These are phyloP conservation scores for Cephus nigrinus DNA, from an alignment of 2,888 invertebrate genomes.

Conservation along the genomic window DNA sequence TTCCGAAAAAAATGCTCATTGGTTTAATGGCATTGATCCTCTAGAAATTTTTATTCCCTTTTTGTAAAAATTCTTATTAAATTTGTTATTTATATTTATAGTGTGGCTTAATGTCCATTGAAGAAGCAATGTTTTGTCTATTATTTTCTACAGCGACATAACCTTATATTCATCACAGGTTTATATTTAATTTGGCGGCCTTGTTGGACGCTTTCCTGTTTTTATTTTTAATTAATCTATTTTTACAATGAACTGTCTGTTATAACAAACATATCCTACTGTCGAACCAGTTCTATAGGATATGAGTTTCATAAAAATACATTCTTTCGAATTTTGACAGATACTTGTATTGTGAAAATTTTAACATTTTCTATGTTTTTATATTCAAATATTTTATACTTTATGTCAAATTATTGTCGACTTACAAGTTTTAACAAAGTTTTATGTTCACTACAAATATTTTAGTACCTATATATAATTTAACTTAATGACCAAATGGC, in stretches of 20 bases:
- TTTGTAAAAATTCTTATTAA: background rate
- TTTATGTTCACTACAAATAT: background rate
- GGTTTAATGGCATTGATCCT: background rate
- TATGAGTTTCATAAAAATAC: background rate
- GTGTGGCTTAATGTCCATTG: background rate
- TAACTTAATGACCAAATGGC: too few species aligned
- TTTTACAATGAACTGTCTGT: background rate
- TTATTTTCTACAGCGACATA: background rate
- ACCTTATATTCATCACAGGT: background rate
- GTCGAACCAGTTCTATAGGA: background rate
- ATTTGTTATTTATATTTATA: background rate
- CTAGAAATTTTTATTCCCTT: background rate
- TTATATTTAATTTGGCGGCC: background rate
- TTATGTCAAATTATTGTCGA: background rate
- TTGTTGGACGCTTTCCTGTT: background rate
- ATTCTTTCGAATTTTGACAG: background rate
- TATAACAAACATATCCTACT: background rate
- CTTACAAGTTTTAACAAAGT: background rate
- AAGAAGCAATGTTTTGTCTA: background rate
- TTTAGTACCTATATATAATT: too few species aligned
- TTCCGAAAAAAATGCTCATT: constrained; percentile 6
- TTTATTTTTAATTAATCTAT: background rate
- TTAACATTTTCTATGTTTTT: background rate
- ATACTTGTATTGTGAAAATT: background rate
- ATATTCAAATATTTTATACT: background rate